Evolutionary conservation across 1,140 invertebrate species (phyloP), one percentile per base, ranked within the genome.

Genomic region (Saccostrea echinata): DNA sequence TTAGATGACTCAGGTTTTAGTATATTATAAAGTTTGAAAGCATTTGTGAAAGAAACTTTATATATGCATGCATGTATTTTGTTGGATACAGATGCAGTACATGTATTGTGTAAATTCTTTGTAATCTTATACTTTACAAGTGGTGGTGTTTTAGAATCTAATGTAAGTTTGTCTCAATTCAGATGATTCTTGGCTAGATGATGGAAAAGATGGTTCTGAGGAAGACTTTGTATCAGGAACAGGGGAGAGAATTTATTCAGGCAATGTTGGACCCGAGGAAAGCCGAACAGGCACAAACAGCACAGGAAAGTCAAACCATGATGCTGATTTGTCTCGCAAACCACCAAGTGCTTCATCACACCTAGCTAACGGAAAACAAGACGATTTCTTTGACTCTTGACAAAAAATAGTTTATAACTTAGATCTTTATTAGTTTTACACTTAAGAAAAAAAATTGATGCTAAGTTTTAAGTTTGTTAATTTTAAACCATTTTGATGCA

Each of bases 371-470:
- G 57, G 57, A 83, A 61, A 90, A 16, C 83, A 86, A 53, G 91
- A 92, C 68, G 91, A 92, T n/a, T 92, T 92, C 88, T 92, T 92
- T 81, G 91, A 92, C 68, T 89, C 91, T 55, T 92, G 90, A 92
- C 86, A 81, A 81, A 43, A 61, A 61, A 33, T 83, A 16, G 53
- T 84, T 61, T 84, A 61, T 84, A 84, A 84, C 52, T 55, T 84
- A 84, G 83, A 84, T 84, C 51, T 84, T 27, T 84, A 84, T 84
- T 84, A 53, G 51, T n/a, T 3, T 83, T 83, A 53, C 81, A 52
- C 35, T 76, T 76, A 51, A n/a, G n/a, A n/a, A 21, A 43, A 53
- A 21, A 33, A 33, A 30, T 1, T 27, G 4, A 43, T 43, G 43
- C 43, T 8, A 43, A 43, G 9, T 43, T 43, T 8, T 43, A 43